These are phyloP conservation scores for Drosophila aldrichi DNA, from an alignment of 2,888 invertebrate genomes.

Conservation along the genomic window DNA sequence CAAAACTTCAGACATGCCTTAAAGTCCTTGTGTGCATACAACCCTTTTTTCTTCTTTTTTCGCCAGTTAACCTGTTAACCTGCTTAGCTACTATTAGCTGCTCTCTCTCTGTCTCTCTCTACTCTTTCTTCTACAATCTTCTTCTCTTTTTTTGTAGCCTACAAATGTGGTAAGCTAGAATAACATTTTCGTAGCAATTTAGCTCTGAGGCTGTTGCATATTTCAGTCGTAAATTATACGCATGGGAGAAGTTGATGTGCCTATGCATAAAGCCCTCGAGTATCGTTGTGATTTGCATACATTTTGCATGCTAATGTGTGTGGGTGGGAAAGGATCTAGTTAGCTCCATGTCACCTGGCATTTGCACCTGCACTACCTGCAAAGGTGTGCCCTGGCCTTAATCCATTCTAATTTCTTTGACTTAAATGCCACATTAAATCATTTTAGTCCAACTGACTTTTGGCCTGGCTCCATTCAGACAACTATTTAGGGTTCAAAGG, in stretches of 20 bases:
- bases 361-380: slow-evolving; percentile 5
- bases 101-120: not conserved
- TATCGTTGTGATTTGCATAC: slow-evolving; percentile 56
- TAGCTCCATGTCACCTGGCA: not conserved
- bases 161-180: slow-evolving; percentile 36
- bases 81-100: slow-evolving; percentile 8
- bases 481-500: slow-evolving; percentile 58
- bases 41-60: slow-evolving; percentile 16
- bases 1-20: not conserved
- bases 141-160: slow-evolving; percentile 2
- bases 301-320: slow-evolving; percentile 50
- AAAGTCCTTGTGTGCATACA: not conserved
- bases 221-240: slow-evolving; percentile 56
- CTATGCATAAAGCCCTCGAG: slow-evolving; percentile 21
- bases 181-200: slow-evolving; percentile 48
- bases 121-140: not conserved
- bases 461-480: slow-evolving; percentile 24
- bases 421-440: slow-evolving; percentile 46
- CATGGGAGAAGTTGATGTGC: slow-evolving; percentile 40
- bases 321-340: slow-evolving; percentile 5
- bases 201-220: slow-evolving; percentile 58
- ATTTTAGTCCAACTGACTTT: slow-evolving; percentile 36
- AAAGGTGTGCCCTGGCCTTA: slow-evolving; percentile 22
- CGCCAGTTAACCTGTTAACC: slow-evolving; percentile 1
- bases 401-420: slow-evolving; percentile 44